Evolutionary conservation across 2,888 invertebrate species (phyloP).

Genomic region (Sipha maydis): DNA sequence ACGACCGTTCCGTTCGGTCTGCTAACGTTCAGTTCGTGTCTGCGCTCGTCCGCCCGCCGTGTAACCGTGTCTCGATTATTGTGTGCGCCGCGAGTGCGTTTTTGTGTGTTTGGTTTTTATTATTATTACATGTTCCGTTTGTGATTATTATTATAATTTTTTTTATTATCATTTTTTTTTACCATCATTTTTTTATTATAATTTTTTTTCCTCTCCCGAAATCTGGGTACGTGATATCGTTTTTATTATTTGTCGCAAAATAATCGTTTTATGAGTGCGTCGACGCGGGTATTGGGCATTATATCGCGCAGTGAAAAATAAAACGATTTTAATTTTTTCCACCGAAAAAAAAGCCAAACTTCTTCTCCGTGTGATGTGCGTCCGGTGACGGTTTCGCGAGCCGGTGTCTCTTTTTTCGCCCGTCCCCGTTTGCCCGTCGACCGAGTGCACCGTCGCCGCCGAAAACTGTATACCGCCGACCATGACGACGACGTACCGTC

Average conservation of each 20-base stretch:
- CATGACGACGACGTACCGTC: conserved; percentile 7
- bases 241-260: not conserved
- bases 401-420: not conserved
- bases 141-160: not conserved
- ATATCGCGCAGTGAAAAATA: not conserved
- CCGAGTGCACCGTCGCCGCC: not conserved
- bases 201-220: not conserved
- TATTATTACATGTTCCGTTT: not conserved
- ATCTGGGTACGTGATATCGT: not conserved
- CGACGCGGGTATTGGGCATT: not conserved
- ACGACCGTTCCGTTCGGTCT: conserved; percentile 55
- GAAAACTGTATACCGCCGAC: conserved; percentile 6
- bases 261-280: not conserved
- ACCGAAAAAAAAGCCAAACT: not conserved
- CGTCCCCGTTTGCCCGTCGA: not conserved
- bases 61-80: not conserved
- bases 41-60: not conserved
- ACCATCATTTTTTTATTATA: not conserved
- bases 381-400: conserved; percentile 44
- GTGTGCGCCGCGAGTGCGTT: not conserved
- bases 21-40: not conserved
- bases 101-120: not conserved
- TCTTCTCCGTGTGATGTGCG: conserved; percentile 42
- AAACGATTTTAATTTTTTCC: not conserved
- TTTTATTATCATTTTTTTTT: not conserved